Conservation (phyloP, 2,797 vertebrate genomes). For the Neoniphon sammara region DNA sequence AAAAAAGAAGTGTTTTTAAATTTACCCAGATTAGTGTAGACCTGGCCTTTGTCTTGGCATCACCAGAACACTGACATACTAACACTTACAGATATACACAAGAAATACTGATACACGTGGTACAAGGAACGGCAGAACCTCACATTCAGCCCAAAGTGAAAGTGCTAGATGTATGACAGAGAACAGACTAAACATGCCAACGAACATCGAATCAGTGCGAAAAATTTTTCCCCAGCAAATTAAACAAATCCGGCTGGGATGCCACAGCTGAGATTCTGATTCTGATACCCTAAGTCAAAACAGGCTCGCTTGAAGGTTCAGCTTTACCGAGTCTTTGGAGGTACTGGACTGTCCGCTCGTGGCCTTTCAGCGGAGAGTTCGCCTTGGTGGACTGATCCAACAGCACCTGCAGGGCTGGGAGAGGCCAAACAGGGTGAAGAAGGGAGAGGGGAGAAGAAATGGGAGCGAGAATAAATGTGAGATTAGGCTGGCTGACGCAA, state of each 20-base stretch:
- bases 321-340: slow-evolving; percentile 92
- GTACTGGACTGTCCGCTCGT: slow-evolving; percentile 97
- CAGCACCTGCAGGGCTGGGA: slow-evolving; percentile 92
- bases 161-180: not conserved
- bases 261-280: not conserved
- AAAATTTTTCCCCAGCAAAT: slow-evolving; percentile 3
- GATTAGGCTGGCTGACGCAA: slow-evolving; percentile 21
- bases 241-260: not conserved
- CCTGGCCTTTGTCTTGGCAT: not conserved
- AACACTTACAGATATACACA: not conserved
- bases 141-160: not conserved
- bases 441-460: not conserved
- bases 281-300: not conserved
- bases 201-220: slow-evolving; percentile 32
- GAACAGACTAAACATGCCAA: not conserved
- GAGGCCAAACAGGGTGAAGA: slow-evolving; percentile 7
- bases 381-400: slow-evolving; percentile 99
- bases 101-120: not conserved
- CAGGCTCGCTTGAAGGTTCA: not conserved
- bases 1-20: too few relatives aligned
- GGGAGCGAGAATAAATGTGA: not conserved
- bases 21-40: too few relatives aligned
- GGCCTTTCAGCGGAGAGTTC: slow-evolving; percentile 97
- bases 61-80: not conserved
- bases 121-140: not conserved